Conservation (phyloP, 2,888 invertebrate species). For the Serripes groenlandicus region DNA sequence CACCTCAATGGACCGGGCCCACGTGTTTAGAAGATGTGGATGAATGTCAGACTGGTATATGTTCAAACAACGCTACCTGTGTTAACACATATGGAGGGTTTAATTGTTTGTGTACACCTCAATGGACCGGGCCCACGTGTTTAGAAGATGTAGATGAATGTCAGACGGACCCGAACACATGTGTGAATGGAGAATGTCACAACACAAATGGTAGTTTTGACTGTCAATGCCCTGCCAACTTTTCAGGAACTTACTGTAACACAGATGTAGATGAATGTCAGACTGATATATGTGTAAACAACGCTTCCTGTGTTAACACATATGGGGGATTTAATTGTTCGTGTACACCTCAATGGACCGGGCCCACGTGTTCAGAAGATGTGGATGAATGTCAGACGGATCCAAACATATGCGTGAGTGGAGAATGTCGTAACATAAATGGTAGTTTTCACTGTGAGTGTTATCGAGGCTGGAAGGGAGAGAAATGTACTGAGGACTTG, state of each 20-base stretch:
- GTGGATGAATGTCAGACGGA: conserved; percentile 23
- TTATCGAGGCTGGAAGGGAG: conserved; percentile 91
- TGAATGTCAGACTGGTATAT: conserved; percentile 89
- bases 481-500: conserved; percentile 91
- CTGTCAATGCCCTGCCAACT: conserved; percentile 44
- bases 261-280: conserved; percentile 44
- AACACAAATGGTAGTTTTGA: conserved; percentile 46
- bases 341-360: conserved; percentile 17
- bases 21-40: conserved; percentile 89
- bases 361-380: conserved; percentile 1
- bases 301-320: conserved; percentile 30
- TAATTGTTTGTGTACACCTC: conserved; percentile 45
- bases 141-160: conserved; percentile 50
- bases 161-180: conserved; percentile 20
- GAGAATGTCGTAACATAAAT: conserved; percentile 22
- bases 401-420: conserved; percentile 19
- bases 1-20: conserved; percentile 93
- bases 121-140: conserved; percentile 51
- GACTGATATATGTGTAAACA: conserved; percentile 17
- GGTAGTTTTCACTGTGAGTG: conserved; percentile 53
- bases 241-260: conserved; percentile 50
- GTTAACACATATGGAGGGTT: conserved; percentile 28
- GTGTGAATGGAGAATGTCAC: conserved; percentile 60
- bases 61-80: conserved; percentile 84
- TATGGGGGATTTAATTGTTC: conserved; percentile 8